Conservation (phyloP, 64 coral and sea anemone genomes). For the Porites australiensis region DNA sequence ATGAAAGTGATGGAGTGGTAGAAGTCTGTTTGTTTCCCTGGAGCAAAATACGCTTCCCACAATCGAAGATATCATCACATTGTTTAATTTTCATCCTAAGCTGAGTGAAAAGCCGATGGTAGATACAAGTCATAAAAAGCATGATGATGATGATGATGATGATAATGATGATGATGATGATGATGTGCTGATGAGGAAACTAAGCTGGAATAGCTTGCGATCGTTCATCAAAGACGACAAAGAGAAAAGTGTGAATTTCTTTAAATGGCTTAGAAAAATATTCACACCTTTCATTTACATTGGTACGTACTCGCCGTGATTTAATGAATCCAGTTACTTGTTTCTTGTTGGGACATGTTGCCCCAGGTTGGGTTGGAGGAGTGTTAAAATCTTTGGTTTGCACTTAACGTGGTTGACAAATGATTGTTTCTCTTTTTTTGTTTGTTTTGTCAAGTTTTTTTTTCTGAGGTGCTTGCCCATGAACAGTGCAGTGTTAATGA, state of each 20-base stretch:
- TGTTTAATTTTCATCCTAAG: slow-evolving; percentile 65
- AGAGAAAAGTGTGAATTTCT: slow-evolving; percentile 1
- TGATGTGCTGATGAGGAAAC: neutral
- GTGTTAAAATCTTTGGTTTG: slow-evolving; percentile 44
- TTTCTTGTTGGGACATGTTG: slow-evolving; percentile 63
- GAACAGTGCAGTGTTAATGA: too few relatives aligned
- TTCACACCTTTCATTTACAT: slow-evolving; percentile 55
- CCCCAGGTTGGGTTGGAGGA: slow-evolving; percentile 84
- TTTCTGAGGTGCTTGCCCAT: too few relatives aligned
- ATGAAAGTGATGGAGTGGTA: slow-evolving; percentile 49
- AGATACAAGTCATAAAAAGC: neutral
- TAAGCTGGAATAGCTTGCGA: slow-evolving; percentile 6
- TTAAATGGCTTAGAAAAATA: slow-evolving; percentile 46
- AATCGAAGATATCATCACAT: neutral
- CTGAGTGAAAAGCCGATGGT: slow-evolving; percentile 21
- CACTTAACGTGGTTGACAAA: slow-evolving; percentile 3
- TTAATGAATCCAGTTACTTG: slow-evolving; percentile 62
- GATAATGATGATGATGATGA: neutral
- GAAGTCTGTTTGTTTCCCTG: slow-evolving; percentile 75
- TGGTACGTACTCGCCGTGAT: slow-evolving; percentile 42
- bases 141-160: neutral
- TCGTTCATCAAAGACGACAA: neutral
- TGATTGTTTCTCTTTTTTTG: too few relatives aligned
- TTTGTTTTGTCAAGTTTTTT: too few relatives aligned
- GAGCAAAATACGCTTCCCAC: slow-evolving; percentile 42